Percentiles rank a stretch among this genome's conserved stretches.
Evolutionary conservation across 2,888 invertebrate species (phyloP).

Genomic region (Portevinia maculata): DNA sequence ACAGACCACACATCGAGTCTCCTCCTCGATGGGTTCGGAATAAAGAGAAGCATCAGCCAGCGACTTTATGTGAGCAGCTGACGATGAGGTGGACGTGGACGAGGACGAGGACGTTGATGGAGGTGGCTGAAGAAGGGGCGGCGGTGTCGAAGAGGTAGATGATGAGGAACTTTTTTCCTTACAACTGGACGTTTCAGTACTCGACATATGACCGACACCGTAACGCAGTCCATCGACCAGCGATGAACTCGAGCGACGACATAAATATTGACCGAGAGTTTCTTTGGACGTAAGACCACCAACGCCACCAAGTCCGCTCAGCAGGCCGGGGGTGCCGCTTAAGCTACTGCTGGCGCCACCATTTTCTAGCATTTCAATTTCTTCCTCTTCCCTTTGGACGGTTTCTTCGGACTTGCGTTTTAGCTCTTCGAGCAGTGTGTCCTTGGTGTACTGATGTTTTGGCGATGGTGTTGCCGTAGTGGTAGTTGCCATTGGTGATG

Average conservation of each 20-base stretch:
- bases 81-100: conserved; percentile 82
- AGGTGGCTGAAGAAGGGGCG: conserved; percentile 76
- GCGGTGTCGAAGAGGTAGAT: conserved; percentile 82
- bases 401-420: conserved; percentile 77
- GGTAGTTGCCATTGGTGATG: conserved; percentile 71
- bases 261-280: conserved; percentile 78
- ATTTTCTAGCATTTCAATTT: conserved; percentile 75
- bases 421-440: conserved; percentile 76
- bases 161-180: conserved; percentile 83
- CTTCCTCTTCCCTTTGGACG: conserved; percentile 77
- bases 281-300: conserved; percentile 77
- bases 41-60: conserved; percentile 79
- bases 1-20: conserved; percentile 90
- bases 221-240: conserved; percentile 79
- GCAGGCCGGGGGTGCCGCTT: conserved; percentile 47
- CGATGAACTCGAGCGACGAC: conserved; percentile 77
- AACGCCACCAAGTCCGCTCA: conserved; percentile 72
- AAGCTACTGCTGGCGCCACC: conserved; percentile 60
- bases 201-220: conserved; percentile 68
- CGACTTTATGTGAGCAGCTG: conserved; percentile 61
- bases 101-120: conserved; percentile 81
- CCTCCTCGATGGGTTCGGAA: conserved; percentile 82
- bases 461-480: conserved; percentile 78
- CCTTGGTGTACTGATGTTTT: conserved; percentile 75
- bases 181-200: conserved; percentile 81